A percentile compares a stretch with the other conserved stretches of the same genome.
phyloP scores from a whole-genome alignment of 1,140 invertebrate genomes.

The Onthophagus taurus region DNA sequence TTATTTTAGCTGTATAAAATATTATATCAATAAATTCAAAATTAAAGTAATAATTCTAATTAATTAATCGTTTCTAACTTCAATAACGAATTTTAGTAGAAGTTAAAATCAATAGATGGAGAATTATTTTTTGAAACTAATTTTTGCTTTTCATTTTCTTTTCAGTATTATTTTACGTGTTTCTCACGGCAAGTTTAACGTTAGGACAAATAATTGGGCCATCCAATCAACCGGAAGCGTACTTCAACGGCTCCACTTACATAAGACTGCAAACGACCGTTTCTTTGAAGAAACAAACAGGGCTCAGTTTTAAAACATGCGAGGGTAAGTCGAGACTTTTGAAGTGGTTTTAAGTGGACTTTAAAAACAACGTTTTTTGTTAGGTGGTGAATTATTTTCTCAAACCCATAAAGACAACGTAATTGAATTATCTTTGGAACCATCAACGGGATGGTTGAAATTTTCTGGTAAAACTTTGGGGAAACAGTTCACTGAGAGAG shows the following conservation, averaged over 20 bases:
- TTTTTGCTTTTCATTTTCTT: conserved; percentile 1
- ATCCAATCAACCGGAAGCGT: conserved; percentile 59
- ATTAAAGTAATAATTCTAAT: too few species aligned
- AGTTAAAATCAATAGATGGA: too few species aligned
- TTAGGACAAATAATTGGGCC: conserved; percentile 26
- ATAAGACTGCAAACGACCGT: conserved; percentile 57
- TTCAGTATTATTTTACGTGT: conserved; percentile 1
- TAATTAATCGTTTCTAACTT: too few species aligned
- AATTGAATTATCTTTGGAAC: conserved; percentile 53
- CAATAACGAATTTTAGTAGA: too few species aligned
- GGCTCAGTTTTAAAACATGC: conserved; percentile 72
- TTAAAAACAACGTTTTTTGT: conserved; percentile 4
- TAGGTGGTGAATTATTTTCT: conserved; percentile 60
- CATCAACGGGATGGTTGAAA: conserved; percentile 53
- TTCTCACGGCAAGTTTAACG: neutral
- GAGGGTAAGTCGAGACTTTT: conserved; percentile 44
- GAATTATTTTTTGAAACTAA: too few species aligned
- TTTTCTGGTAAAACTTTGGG: conserved; percentile 49
- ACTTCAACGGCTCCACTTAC: conserved; percentile 70
- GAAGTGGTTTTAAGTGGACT: neutral
- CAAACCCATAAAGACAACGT: conserved; percentile 58
- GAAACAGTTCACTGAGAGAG: conserved; percentile 48
- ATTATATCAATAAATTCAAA: too few species aligned
- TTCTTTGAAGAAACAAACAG: conserved; percentile 64
- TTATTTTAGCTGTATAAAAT: too few species aligned